Conservation (phyloP, 2,113 vertebrate species). For the Hystrix brachyura region DNA sequence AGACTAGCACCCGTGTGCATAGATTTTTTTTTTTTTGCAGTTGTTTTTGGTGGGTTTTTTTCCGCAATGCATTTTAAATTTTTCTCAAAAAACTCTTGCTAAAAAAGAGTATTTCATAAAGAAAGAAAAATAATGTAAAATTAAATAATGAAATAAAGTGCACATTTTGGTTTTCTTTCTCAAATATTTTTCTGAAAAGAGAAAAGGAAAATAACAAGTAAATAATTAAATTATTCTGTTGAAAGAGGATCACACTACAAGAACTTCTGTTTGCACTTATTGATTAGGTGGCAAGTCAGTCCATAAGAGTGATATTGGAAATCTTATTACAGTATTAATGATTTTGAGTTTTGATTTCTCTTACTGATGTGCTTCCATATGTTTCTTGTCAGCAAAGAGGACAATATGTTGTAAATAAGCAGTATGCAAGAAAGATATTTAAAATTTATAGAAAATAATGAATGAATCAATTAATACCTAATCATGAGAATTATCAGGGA, state of each 20-base stretch:
- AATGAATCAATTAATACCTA: not conserved
- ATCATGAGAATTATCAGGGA: not conserved
- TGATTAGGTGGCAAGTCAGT: not conserved
- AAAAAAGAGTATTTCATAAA: constrained; percentile 7
- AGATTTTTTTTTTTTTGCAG: not conserved
- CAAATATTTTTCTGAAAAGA: not conserved
- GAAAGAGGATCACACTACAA: not conserved
- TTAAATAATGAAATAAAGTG: not conserved
- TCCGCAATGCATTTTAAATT: not conserved
- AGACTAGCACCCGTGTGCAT: constrained; percentile 53
- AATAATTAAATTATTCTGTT: not conserved
- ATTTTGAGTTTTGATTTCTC: constrained; percentile 15
- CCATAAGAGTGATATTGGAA: not conserved
- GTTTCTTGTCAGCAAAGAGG: not conserved
- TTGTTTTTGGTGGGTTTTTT: not conserved
- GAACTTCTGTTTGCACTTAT: not conserved
- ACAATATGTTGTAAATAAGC: not conserved
- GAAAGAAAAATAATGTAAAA: not conserved
- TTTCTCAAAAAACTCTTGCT: not conserved
- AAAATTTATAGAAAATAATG: constrained; percentile 22
- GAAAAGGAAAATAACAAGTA: not conserved
- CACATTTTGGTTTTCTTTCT: not conserved
- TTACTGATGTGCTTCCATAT: not conserved
- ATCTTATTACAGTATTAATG: constrained; percentile 1
- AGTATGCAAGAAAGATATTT: not conserved